Evolutionary conservation across 2,797 vertebrate genomes (phyloP).

Genomic region (Pogoniulus pusillus): DNA sequence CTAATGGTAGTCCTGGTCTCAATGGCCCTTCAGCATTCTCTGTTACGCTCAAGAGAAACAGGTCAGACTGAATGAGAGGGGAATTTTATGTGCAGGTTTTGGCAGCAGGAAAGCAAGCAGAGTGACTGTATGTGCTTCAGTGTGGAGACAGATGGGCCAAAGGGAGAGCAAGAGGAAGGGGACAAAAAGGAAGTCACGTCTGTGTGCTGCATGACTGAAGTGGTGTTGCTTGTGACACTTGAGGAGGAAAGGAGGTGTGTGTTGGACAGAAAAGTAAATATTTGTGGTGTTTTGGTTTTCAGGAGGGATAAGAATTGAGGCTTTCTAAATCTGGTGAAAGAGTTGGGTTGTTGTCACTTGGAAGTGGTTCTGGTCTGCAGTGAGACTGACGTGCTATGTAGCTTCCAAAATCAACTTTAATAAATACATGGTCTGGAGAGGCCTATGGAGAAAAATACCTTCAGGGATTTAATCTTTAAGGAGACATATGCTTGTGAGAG

Average conservation of each 20-base stretch:
- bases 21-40: background rate
- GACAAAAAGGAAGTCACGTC: conserved; percentile 39
- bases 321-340: conserved; percentile 37
- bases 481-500: background rate
- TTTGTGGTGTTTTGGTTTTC: conserved; percentile 45
- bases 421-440: conserved; percentile 39
- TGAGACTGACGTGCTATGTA: conserved; percentile 8
- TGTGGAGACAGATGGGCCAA: background rate
- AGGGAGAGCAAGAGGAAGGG: background rate
- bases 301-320: conserved; percentile 46
- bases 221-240: conserved; percentile 40
- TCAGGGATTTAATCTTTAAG: conserved; percentile 4
- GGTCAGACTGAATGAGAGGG: background rate
- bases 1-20: background rate
- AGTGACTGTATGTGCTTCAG: background rate
- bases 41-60: background rate
- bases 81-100: background rate
- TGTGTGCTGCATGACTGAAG: conserved; percentile 51
- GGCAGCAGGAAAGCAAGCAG: background rate
- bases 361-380: conserved; percentile 39
- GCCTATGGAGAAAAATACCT: background rate
- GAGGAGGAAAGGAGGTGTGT: conserved; percentile 61
- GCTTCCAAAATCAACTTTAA: conserved; percentile 45
- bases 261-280: conserved; percentile 67
- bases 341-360: conserved; percentile 65